Base-by-base conservation (phyloP, 2,888 invertebrate species). In the Campopleginae sp. region DNA sequence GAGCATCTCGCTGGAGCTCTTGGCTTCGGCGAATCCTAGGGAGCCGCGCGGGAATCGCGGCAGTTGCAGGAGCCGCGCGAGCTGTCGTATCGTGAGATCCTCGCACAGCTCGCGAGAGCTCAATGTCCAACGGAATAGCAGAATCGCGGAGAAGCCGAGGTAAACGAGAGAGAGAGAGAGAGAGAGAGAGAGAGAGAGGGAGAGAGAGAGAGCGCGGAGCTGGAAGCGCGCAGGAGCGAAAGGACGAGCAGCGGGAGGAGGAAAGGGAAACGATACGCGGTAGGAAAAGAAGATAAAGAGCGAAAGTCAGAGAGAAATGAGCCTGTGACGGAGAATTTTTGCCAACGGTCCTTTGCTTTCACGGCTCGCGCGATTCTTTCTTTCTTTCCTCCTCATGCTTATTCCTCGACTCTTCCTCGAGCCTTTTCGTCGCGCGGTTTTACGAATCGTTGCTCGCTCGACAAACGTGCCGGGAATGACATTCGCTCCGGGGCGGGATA, bases 401-500 rank as follows among this genome's bases (percentile, higher is more conserved):
- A 1, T 38, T 38, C 10, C 68, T 75, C n/a, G n/a, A n/a, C n/a
- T n/a, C n/a, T 63, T 33, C 14, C 48, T 81, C 87, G 80, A 84
- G 84, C 89, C 88, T 91, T 90, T 91, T 91, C 90, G 89, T 89
- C 87, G 7, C 87, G 7, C 38, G 90, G 88, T 90, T 92, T 91
- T 90, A 89, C 90, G 90, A 90, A 91, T 92, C 90, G 89, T 88
- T 38, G 7, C 38, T 38, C 38, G 89, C 88, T 65, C 87, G 87
- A 87, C 89, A 90, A 89, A 91, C 90, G 90, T 91, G 91, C 91
- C 89, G 89, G 86, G 91, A 92, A 92, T 92, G 88, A 90, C 89
- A 86, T 87, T 71, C 74, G 72, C 84, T 81, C 75, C 84, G 68
- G 74, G 66, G 74, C 38, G 38, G 38, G 38, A 38, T 38, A 38